These are phyloP conservation scores for Biston betularia DNA, from an alignment of 2,888 invertebrate species.

Conservation along the genomic window DNA sequence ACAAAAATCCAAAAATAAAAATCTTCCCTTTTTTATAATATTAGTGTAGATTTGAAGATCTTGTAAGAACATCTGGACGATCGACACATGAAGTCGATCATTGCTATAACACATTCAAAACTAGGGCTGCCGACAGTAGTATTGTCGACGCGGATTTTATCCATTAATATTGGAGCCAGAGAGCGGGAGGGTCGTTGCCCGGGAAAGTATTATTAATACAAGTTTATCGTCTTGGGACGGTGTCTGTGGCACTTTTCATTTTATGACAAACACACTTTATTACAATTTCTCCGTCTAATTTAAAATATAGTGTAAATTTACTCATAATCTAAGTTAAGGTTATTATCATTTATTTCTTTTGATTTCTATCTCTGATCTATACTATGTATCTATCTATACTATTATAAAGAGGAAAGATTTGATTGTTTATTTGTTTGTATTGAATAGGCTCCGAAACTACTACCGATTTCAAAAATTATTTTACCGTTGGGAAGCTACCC, in stretches of 20 bases:
- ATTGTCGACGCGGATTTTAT: not conserved
- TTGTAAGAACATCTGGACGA: too few species aligned
- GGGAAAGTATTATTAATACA: slow-evolving; percentile 29
- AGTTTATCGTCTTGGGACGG: slow-evolving; percentile 28
- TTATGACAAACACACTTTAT: slow-evolving; percentile 24
- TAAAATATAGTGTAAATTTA: not conserved
- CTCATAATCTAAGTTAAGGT: not conserved
- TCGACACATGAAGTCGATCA: not conserved
- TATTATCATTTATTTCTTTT: too few species aligned
- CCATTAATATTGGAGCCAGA: slow-evolving; percentile 30
- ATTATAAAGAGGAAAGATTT: too few species aligned
- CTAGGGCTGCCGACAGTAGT: not conserved
- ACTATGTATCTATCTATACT: too few species aligned
- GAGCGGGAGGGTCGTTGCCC: slow-evolving; percentile 23
- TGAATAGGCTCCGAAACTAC: too few species aligned
- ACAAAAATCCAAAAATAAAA: too few species aligned
- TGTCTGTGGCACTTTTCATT: slow-evolving; percentile 25
- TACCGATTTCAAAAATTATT: too few species aligned
- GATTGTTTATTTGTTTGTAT: too few species aligned
- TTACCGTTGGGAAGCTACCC: too few species aligned
- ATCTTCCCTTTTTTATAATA: too few species aligned
- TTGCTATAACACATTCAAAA: not conserved
- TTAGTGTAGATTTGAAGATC: too few species aligned
- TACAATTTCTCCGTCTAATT: slow-evolving; percentile 14
- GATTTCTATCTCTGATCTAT: too few species aligned